Conservation (phyloP, 2,113 vertebrate genomes). For the Smithornis capensis region DNA sequence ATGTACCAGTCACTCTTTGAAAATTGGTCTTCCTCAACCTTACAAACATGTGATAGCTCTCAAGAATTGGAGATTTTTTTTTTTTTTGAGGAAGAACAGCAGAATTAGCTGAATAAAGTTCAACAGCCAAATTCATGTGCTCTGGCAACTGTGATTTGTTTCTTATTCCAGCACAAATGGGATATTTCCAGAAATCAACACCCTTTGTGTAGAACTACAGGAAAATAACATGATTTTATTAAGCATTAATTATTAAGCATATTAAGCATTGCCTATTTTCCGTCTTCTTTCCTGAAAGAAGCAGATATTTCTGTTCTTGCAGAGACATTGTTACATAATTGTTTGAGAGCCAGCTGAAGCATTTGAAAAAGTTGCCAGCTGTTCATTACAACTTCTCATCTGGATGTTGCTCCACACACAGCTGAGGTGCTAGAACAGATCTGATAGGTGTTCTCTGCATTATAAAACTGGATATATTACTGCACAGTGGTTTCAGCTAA, state of each 20-base stretch:
- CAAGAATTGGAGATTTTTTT: not conserved
- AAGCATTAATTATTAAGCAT: too few species aligned
- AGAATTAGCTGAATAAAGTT: not conserved
- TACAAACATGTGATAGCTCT: not conserved
- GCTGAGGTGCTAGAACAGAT: slow-evolving; percentile 4
- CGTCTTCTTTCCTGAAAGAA: not conserved
- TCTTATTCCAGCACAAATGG: not conserved
- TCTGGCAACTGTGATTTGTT: not conserved
- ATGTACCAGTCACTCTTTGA: not conserved
- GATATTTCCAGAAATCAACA: not conserved
- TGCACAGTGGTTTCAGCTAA: not conserved
- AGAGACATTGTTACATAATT: not conserved
- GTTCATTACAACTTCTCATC: not conserved
- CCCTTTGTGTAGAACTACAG: not conserved
- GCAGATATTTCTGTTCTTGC: not conserved
- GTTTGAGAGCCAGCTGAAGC: not conserved
- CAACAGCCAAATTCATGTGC: not conserved
- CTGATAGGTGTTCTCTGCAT: not conserved
- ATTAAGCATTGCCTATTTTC: not conserved
- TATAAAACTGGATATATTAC: not conserved
- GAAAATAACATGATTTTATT: not conserved
- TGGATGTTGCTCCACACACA: not conserved
- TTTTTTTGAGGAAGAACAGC: not conserved
- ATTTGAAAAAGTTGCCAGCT: slow-evolving; percentile 3
- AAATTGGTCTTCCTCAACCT: not conserved